Evolutionary conservation across 1,140 invertebrate genomes (phyloP).

Genomic region (Pogonus chalceus): DNA sequence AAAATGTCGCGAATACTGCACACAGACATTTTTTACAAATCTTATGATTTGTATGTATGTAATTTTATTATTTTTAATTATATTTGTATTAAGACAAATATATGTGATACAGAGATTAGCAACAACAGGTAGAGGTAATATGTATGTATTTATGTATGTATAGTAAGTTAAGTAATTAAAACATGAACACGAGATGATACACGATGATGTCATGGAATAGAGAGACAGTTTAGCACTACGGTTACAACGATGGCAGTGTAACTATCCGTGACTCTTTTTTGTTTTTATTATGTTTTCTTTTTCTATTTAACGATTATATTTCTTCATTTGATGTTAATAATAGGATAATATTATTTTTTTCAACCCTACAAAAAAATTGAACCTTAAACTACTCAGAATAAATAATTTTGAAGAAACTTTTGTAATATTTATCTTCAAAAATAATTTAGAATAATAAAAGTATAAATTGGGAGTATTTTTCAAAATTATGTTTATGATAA

Average conservation of each 20-base stretch:
- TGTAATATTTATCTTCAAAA: too few species aligned
- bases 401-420: too few species aligned
- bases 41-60: background rate
- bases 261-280: too few species aligned
- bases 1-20: background rate
- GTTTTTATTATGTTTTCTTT: too few species aligned
- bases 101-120: background rate
- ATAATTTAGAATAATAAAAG: too few species aligned
- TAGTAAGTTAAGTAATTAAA: background rate
- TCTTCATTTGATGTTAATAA: background rate
- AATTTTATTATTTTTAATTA: background rate
- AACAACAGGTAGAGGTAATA: constrained; percentile 2
- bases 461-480: too few species aligned
- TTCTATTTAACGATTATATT: background rate
- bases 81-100: background rate
- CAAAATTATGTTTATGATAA: too few species aligned
- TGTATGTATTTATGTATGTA: background rate
- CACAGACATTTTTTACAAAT: background rate
- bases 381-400: too few species aligned
- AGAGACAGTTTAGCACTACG: background rate
- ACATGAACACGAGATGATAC: background rate
- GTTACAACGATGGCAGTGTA: constrained; percentile 1
- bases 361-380: too few species aligned
- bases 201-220: constrained; percentile 1
- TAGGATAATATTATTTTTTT: too few species aligned